Evolutionary conservation across 2,888 invertebrate species (phyloP).

Genomic region (Hirtodrosophila cameraria): DNA sequence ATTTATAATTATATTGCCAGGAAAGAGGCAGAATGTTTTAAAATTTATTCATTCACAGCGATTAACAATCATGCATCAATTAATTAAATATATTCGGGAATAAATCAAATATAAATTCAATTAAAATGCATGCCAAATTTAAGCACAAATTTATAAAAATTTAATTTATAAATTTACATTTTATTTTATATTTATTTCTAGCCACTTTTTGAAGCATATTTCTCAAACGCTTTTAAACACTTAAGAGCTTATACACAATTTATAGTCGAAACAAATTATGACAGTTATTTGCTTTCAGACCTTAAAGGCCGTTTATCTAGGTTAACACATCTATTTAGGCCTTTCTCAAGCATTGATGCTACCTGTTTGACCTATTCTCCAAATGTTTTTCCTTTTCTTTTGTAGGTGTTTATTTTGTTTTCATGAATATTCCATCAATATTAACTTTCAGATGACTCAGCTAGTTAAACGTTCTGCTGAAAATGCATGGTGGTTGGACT

Average conservation of each 20-base stretch:
- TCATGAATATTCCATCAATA: slow-evolving; percentile 57
- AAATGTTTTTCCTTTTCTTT: slow-evolving; percentile 42
- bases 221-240: slow-evolving; percentile 10
- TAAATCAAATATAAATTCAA: too few species aligned
- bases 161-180: too few species aligned
- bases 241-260: slow-evolving; percentile 13
- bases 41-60: too few species aligned
- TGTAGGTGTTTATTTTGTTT: slow-evolving; percentile 1
- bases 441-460: slow-evolving; percentile 66
- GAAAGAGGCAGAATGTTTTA: too few species aligned
- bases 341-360: slow-evolving; percentile 34
- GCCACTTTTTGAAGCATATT: neutral
- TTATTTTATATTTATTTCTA: neutral
- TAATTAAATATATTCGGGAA: too few species aligned
- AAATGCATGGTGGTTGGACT: slow-evolving; percentile 39
- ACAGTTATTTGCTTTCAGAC: slow-evolving; percentile 58
- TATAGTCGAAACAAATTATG: slow-evolving; percentile 55
- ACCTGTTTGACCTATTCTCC: slow-evolving; percentile 55
- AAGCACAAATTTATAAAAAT: too few species aligned
- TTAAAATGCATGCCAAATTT: too few species aligned
- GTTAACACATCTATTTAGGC: slow-evolving; percentile 51
- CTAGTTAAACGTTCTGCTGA: slow-evolving; percentile 65
- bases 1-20: neutral
- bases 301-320: slow-evolving; percentile 54
- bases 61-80: too few species aligned